These are phyloP conservation scores for Platyura marginata DNA, from an alignment of 1,140 invertebrate species.

Conservation along the genomic window DNA sequence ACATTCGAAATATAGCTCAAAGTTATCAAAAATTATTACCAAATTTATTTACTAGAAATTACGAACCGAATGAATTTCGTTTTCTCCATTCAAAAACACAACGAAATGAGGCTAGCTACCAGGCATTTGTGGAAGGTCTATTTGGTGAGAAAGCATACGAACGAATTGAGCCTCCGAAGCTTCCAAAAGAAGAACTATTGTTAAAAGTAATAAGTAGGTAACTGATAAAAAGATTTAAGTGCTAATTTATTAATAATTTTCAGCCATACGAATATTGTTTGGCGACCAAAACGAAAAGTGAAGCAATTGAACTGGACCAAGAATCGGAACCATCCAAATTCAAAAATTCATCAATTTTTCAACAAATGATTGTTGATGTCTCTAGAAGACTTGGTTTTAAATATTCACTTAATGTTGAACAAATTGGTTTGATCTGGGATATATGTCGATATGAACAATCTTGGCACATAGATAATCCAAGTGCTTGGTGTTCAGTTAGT, in stretches of 20 bases:
- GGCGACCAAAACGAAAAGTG: conserved; percentile 11
- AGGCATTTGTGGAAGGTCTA: conserved; percentile 35
- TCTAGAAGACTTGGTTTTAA: conserved; percentile 13
- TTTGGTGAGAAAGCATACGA: conserved; percentile 31
- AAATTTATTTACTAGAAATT: conserved; percentile 16
- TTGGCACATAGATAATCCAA: conserved; percentile 34
- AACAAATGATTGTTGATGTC: conserved; percentile 13
- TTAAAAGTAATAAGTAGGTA: background rate
- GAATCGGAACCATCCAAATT: conserved; percentile 16
- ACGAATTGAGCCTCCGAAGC: conserved; percentile 23
- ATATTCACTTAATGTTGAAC: background rate
- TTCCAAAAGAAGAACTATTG: conserved; percentile 10
- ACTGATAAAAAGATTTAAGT: background rate
- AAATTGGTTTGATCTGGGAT: conserved; percentile 31
- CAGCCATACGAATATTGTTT: conserved; percentile 25
- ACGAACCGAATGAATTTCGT: conserved; percentile 23
- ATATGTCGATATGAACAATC: conserved; percentile 55
- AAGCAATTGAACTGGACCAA: conserved; percentile 8
- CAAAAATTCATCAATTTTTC: conserved; percentile 9
- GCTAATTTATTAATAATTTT: background rate
- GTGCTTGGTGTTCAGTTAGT: conserved; percentile 51
- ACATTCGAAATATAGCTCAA: conserved; percentile 36
- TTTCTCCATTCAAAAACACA: conserved; percentile 39
- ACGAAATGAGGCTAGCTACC: conserved; percentile 36
- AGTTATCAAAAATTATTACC: conserved; percentile 35